Evolutionary conservation across 2,888 invertebrate species (phyloP), one percentile per base, ranked within the genome.

Genomic region (Lycophotia porphyrea): DNA sequence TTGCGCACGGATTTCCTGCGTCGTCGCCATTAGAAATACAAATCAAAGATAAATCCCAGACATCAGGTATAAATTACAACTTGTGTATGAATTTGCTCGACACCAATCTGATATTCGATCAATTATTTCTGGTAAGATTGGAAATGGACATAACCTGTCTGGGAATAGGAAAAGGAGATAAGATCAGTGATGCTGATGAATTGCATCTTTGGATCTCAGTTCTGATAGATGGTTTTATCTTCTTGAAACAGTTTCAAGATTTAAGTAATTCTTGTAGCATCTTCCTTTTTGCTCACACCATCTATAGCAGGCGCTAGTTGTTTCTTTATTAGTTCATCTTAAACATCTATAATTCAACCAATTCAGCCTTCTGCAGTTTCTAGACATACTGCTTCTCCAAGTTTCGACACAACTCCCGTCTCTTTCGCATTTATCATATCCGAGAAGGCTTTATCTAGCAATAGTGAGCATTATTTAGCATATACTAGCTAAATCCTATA

Each of bases 1-100:
- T 61, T 34, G 64, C 82, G 55, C 58, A 67, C 68, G 85, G 78
- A 81, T 76, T 87, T 85, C 87, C 84, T 84, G 87, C 61, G 71
- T 71, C 69, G 71, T 60, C 44, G 76, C 47, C 71, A 80, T 80
- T 80, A 76, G 58, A 80, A 80, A 83, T 83, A 84, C 76, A 83
- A 82, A 82, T 82, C 49, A 73, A 58, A 66, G 71, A 84, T 66
- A 66, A 72, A 73, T 66, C 61, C 66, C 52, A 74, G 76, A 66
- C 69, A 73, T 34, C 69, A 60, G 63, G 67, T 73, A 83, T 83
- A 52, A 73, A 71, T 82, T 72, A 49, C 42, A 64, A 68, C 39
- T 42, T 24, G 27, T 55, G 21, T 52, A 65, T 71, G 65, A 78
- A 78, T 66, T 78, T 31, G 31, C 31, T 66, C 66, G 36, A 66